phyloP scores from a whole-genome alignment of 1,140 invertebrate genomes.

The Papilio polyxenes region DNA sequence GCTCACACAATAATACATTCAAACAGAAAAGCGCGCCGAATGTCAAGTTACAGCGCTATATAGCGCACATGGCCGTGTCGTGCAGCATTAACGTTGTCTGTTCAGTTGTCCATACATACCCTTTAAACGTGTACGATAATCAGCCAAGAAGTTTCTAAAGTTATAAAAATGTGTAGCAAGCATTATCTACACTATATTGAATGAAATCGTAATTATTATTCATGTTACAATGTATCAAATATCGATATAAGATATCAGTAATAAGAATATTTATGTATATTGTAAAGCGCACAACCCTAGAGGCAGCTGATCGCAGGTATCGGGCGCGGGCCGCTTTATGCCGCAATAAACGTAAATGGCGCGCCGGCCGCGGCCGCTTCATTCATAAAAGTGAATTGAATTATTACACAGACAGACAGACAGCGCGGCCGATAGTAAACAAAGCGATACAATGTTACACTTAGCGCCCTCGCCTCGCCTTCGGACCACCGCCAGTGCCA shows the following conservation, averaged over 20 bases:
- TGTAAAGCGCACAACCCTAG: not conserved
- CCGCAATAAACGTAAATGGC: conserved; percentile 57
- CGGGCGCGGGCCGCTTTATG: conserved; percentile 47
- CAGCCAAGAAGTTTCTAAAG: not conserved
- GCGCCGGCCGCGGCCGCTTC: conserved; percentile 46
- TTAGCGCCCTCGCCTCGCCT: conserved; percentile 16
- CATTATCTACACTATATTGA: not conserved
- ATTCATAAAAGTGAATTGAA: conserved; percentile 64
- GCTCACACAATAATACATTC: not conserved
- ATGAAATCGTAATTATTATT: not conserved
- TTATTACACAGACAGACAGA: conserved; percentile 49
- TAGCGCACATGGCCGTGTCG: not conserved
- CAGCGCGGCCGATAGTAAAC: conserved; percentile 54
- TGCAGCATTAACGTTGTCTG: not conserved
- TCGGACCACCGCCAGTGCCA: not conserved
- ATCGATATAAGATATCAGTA: not conserved
- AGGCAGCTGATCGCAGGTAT: conserved; percentile 49
- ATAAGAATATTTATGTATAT: not conserved
- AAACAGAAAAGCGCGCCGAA: not conserved
- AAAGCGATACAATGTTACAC: conserved; percentile 42
- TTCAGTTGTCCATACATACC: no score
- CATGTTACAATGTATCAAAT: not conserved
- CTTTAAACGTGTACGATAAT: not conserved
- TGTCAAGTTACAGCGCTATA: not conserved
- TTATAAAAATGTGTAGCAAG: no score